Evolutionary conservation across 1,140 invertebrate genomes (phyloP).

Genomic region (Anagrus nilaparvatae): DNA sequence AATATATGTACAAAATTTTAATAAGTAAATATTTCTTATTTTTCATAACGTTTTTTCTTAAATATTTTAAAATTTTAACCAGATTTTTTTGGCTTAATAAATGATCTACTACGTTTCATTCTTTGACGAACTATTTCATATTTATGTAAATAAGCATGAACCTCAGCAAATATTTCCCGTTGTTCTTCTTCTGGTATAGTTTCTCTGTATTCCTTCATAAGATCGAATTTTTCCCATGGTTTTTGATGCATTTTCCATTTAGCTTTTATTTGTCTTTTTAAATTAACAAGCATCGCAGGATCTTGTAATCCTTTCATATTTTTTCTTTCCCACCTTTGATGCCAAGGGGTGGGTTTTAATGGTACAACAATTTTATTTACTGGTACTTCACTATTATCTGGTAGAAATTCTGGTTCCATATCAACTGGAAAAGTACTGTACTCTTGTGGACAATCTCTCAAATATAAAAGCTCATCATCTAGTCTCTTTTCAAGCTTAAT

Average conservation of each 20-base stretch:
- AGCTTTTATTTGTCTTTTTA: constrained; percentile 50
- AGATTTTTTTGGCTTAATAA: constrained; percentile 53
- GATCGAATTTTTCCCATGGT: constrained; percentile 84
- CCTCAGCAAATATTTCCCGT: constrained; percentile 69
- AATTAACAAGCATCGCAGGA: constrained; percentile 43
- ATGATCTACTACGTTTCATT: constrained; percentile 55
- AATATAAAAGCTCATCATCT: constrained; percentile 81
- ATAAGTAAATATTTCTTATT: too few relatives aligned
- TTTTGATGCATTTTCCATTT: constrained; percentile 42
- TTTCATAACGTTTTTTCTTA: too few relatives aligned
- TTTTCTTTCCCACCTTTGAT: constrained; percentile 71
- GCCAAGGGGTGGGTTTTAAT: constrained; percentile 79
- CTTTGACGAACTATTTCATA: constrained; percentile 56
- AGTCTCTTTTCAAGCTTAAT: constrained; percentile 81
- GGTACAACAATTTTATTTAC: constrained; percentile 76
- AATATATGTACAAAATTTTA: too few relatives aligned
- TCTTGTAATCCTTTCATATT: constrained; percentile 69
- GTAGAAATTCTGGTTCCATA: constrained; percentile 74
- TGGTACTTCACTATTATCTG: constrained; percentile 70
- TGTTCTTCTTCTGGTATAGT: constrained; percentile 83
- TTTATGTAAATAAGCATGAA: constrained; percentile 61
- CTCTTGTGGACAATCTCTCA: constrained; percentile 87
- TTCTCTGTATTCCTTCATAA: constrained; percentile 83
- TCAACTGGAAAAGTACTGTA: constrained; percentile 90
- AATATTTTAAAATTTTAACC: too few relatives aligned